Conservation (phyloP, 2,797 vertebrate genomes). For the Scarus forsteni region DNA sequence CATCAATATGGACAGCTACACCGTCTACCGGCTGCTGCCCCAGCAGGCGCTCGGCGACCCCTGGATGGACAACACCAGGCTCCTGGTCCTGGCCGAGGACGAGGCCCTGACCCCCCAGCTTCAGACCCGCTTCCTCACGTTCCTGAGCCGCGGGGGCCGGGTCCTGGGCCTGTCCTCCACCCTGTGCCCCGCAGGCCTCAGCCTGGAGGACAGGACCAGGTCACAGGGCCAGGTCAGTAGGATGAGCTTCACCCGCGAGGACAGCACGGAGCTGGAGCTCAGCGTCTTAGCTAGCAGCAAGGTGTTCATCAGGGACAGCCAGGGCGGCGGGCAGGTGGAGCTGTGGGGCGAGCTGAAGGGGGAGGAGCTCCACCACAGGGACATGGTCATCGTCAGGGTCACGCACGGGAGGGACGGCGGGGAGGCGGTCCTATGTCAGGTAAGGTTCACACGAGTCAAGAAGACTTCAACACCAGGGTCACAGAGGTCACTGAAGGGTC, state of each 20-base stretch:
- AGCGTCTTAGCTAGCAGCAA: slow-evolving; percentile 83
- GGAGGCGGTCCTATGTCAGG: slow-evolving; percentile 95
- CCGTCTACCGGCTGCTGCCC: slow-evolving; percentile 86
- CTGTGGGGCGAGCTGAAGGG: slow-evolving; percentile 85
- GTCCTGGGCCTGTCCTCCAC: slow-evolving; percentile 87
- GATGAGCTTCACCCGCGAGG: slow-evolving; percentile 84
- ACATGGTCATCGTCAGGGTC: slow-evolving; percentile 87
- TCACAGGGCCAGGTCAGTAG: slow-evolving; percentile 68
- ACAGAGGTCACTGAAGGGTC: too few relatives aligned
- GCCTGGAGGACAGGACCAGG: slow-evolving; percentile 67
- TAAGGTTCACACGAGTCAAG: slow-evolving; percentile 57
- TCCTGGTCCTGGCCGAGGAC: slow-evolving; percentile 89
- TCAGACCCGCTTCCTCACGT: slow-evolving; percentile 86
- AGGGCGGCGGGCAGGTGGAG: slow-evolving; percentile 72
- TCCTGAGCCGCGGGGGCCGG: slow-evolving; percentile 89
- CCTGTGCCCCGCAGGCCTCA: slow-evolving; percentile 85
- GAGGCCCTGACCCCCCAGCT: slow-evolving; percentile 77
- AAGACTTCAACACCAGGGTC: too few relatives aligned
- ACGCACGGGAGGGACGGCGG: slow-evolving; percentile 84
- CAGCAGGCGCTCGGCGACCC: slow-evolving; percentile 88
- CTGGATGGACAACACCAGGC: slow-evolving; percentile 88
- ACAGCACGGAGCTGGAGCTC: slow-evolving; percentile 81
- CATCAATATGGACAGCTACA: slow-evolving; percentile 84
- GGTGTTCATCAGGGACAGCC: slow-evolving; percentile 76
- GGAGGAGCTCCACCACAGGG: slow-evolving; percentile 58